Percentiles rank a stretch among this genome's conserved stretches.
These are phyloP conservation scores for Bombylius discolor DNA, from an alignment of 2,888 invertebrate genomes.

Conservation along the genomic window DNA sequence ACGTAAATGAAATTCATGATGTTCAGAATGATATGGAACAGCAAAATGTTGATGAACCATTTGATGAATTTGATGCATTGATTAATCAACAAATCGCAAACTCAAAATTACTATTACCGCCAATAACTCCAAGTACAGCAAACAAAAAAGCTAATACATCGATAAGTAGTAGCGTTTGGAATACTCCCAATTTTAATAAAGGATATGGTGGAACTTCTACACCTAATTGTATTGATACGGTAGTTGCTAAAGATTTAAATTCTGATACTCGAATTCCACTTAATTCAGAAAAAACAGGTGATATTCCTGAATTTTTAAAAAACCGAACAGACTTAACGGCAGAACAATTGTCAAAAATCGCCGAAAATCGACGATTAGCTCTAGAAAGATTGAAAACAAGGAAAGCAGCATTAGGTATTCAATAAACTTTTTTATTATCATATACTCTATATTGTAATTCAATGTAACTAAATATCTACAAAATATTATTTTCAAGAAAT, in stretches of 20 bases:
- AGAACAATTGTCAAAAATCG: constrained; percentile 54
- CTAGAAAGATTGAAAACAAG: constrained; percentile 49
- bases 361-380: constrained; percentile 52
- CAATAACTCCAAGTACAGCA: constrained; percentile 21
- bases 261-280: no score
- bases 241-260: no score
- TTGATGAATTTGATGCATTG: constrained; percentile 52
- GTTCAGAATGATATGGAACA: constrained; percentile 18
- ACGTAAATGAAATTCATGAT: constrained; percentile 19
- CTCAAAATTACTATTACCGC: constrained; percentile 28
- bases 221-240: constrained; percentile 17
- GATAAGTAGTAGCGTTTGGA: constrained; percentile 16
- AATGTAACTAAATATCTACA: neutral
- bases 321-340: constrained; percentile 34
- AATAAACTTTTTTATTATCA: neutral
- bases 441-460: neutral
- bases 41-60: constrained; percentile 28
- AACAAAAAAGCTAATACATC: constrained; percentile 10
- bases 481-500: neutral
- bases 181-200: constrained; percentile 26
- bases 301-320: neutral
- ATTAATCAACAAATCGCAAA: constrained; percentile 51
- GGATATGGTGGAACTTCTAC: constrained; percentile 26
- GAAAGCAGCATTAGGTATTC: constrained; percentile 9
- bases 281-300: no score